Evolutionary conservation across 1,140 invertebrate genomes (phyloP).

Genomic region (Ips typographus): DNA sequence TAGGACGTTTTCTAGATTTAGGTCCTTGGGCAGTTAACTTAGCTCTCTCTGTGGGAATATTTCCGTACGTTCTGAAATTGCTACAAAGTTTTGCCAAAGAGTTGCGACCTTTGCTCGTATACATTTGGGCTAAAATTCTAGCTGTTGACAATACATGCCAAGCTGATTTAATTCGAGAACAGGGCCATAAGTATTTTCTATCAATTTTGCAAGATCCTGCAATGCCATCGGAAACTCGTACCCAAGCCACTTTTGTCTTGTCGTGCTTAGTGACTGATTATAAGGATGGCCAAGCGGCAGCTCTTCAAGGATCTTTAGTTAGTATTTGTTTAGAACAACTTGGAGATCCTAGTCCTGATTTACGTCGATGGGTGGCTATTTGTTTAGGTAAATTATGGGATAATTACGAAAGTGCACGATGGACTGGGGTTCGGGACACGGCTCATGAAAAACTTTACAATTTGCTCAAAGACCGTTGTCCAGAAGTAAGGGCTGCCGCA

Average conservation of each 20-base stretch:
- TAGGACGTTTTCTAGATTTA: constrained; percentile 89
- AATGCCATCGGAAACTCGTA: constrained; percentile 81
- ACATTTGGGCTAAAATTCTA: constrained; percentile 99
- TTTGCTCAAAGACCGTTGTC: constrained; percentile 75
- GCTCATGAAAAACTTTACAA: constrained; percentile 92
- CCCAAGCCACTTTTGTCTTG: constrained; percentile 88
- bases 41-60: constrained; percentile 96
- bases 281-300: constrained; percentile 54
- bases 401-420: constrained; percentile 84
- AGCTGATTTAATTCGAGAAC: constrained; percentile 92
- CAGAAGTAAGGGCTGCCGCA: constrained; percentile 86
- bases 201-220: constrained; percentile 82
- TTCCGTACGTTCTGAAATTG: constrained; percentile 96
- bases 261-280: constrained; percentile 91
- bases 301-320: constrained; percentile 65
- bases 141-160: constrained; percentile 97
- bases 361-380: constrained; percentile 91
- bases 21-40: constrained; percentile 97
- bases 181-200: constrained; percentile 94
- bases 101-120: constrained; percentile 88
- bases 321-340: constrained; percentile 87
- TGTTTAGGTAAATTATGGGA: constrained; percentile 94
- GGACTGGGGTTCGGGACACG: constrained; percentile 93
- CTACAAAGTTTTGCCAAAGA: constrained; percentile 92
- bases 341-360: constrained; percentile 58